These are phyloP conservation scores for Notarius quadriscutis DNA, from an alignment of 2,113 vertebrate genomes.

Conservation along the genomic window DNA sequence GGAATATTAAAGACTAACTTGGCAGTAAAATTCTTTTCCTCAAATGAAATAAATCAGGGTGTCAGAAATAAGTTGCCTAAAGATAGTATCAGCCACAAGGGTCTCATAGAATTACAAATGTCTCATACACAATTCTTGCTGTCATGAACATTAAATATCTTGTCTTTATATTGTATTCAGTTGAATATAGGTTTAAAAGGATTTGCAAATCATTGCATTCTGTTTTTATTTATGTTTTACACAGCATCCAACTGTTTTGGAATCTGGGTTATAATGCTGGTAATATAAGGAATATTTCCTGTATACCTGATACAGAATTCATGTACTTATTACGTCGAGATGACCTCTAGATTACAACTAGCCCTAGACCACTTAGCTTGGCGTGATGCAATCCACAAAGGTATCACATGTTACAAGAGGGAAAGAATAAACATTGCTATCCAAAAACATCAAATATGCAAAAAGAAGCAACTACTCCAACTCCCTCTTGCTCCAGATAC, in stretches of 20 bases:
- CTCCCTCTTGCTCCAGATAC: no score
- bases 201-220: no score
- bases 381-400: no score
- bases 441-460: no score
- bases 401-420: no score
- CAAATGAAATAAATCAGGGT: neutral
- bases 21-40: neutral
- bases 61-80: neutral
- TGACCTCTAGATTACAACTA: neutral
- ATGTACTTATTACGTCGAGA: neutral
- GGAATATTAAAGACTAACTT: neutral
- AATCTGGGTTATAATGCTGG: neutral
- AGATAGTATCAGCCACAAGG: neutral
- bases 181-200: no score
- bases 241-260: no score
- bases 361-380: no score
- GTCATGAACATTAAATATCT: neutral
- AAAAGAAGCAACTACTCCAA: no score
- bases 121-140: neutral
- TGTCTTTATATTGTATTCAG: no score
- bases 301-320: neutral
- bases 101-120: neutral
- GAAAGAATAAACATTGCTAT: no score
- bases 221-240: no score
- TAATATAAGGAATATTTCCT: neutral